Evolutionary conservation across 2,888 invertebrate genomes (phyloP).

Genomic region (Rhimphoctona megacephalus): DNA sequence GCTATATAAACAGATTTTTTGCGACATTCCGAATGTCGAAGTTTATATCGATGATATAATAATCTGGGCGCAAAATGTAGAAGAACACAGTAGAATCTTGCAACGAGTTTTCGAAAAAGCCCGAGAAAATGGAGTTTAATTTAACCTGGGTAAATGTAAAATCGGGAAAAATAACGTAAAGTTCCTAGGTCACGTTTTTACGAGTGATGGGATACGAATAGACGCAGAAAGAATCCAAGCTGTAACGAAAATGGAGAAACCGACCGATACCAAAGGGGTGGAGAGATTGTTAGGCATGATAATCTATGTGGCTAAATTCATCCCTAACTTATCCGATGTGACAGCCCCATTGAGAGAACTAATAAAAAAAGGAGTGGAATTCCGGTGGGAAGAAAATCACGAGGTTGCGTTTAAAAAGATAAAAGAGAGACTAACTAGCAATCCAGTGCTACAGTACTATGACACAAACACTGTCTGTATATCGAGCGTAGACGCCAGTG

Average conservation of each 20-base stretch:
- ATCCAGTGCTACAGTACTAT: constrained; percentile 67
- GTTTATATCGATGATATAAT: constrained; percentile 70
- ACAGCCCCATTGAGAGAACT: constrained; percentile 59
- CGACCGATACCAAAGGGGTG: constrained; percentile 55
- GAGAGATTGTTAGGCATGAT: constrained; percentile 68
- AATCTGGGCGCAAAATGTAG: constrained; percentile 58
- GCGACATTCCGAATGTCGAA: constrained; percentile 59
- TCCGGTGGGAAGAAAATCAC: constrained; percentile 59
- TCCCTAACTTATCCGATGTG: constrained; percentile 53
- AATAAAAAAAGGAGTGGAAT: constrained; percentile 57
- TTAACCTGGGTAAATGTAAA: constrained; percentile 64
- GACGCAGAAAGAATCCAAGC: constrained; percentile 59
- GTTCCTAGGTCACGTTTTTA: constrained; percentile 64
- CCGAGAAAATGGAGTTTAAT: constrained; percentile 45
- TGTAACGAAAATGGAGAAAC: constrained; percentile 55
- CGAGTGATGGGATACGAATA: constrained; percentile 49
- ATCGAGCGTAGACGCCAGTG: constrained; percentile 71
- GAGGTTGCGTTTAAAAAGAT: constrained; percentile 61
- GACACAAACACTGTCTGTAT: constrained; percentile 59
- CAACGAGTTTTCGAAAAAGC: constrained; percentile 47
- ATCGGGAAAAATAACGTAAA: constrained; percentile 51
- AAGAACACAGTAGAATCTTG: constrained; percentile 60
- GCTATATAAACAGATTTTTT: constrained; percentile 66
- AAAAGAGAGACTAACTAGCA: constrained; percentile 55
- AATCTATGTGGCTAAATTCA: constrained; percentile 65